Evolutionary conservation across 2,888 invertebrate species (phyloP).

Genomic region (Lingula anatina): DNA sequence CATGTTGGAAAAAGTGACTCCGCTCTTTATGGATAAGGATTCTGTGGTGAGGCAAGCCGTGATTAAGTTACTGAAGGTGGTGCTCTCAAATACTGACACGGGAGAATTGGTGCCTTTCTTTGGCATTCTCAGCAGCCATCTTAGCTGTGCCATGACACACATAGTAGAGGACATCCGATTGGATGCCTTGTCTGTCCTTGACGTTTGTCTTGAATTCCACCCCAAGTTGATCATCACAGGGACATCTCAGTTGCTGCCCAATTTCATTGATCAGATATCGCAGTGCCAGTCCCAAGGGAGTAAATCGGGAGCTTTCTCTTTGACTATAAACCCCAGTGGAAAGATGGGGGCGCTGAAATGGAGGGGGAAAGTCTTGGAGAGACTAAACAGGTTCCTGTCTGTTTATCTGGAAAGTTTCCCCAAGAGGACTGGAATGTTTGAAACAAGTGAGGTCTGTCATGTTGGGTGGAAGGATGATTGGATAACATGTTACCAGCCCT

Average conservation of each 20-base stretch:
- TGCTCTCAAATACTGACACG: slow-evolving; percentile 18
- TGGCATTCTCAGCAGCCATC: slow-evolving; percentile 70
- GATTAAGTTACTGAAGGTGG: slow-evolving; percentile 53
- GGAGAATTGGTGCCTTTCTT: slow-evolving; percentile 63
- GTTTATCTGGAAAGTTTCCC: slow-evolving; percentile 18
- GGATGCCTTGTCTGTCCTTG: slow-evolving; percentile 75
- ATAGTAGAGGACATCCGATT: slow-evolving; percentile 75
- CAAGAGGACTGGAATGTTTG: too few species aligned
- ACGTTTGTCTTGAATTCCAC: slow-evolving; percentile 66
- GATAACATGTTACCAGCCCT: too few species aligned
- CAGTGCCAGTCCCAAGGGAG: slow-evolving; percentile 14
- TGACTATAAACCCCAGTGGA: slow-evolving; percentile 67
- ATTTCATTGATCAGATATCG: slow-evolving; percentile 81
- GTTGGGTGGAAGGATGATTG: too few species aligned
- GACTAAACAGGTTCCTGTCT: slow-evolving; percentile 58
- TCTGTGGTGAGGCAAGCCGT: slow-evolving; percentile 56
- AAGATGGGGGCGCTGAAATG: slow-evolving; percentile 73
- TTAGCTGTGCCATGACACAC: slow-evolving; percentile 86
- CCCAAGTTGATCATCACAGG: slow-evolving; percentile 65
- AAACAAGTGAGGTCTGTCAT: too few species aligned
- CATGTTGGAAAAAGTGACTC: slow-evolving; percentile 66
- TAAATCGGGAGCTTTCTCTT: slow-evolving; percentile 56
- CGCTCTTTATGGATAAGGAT: slow-evolving; percentile 70
- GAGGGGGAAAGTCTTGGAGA: slow-evolving; percentile 70
- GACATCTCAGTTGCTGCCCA: slow-evolving; percentile 68